Base-by-base conservation (phyloP, 2,113 vertebrate species). In the Athene noctua region DNA sequence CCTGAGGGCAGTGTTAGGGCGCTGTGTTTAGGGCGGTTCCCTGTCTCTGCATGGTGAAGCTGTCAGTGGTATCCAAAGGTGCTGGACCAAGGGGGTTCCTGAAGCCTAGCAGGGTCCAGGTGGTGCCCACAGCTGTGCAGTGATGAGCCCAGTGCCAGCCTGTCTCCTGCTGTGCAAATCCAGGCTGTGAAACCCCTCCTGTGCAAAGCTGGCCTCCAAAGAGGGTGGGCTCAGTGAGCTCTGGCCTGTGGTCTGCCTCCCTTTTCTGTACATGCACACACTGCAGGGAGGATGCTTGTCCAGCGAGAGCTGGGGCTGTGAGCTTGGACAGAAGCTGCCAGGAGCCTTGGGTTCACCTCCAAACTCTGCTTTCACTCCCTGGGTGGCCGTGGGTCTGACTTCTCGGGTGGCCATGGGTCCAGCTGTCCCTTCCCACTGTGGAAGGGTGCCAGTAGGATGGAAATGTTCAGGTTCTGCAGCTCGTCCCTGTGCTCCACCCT, bases 401-500 rank as follows among this genome's bases (percentile, higher is more conserved):
- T 15, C 52, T n/a, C 18, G 38, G 13, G 36, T 72, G 25, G 27
- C 20, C 4, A 3, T 40, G 20, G 29, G 32, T 73, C 54, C 3
- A 3, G 3, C 67, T 63, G 38, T n/a, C n/a, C 74, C 42, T 23
- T 82, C 38, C 66, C 11, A 11, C 23, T 0, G 0, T 0, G 1
- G 32, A 44, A 73, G 36, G 22, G 46, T 5, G 2, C 0, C 34
- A 52, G 38, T 10, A 65, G 52, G 49, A 21, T 0, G 0, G 83
- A 83, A 38, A 8, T 2, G 2, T 14, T 8, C 52, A 3, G 13
- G n/a, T n/a, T 75, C 46, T 62, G 73, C 58, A 6, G 9, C 29
- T 80, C 6, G 0, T 57, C 58, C 59, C 57, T 6, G 4, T 21
- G 10, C 40, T 86, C 42, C 75, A 9, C 19, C 40, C 59, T 70